These are phyloP conservation scores for Trachelus iudaicus DNA, from an alignment of 2,888 invertebrate genomes.

Conservation along the genomic window DNA sequence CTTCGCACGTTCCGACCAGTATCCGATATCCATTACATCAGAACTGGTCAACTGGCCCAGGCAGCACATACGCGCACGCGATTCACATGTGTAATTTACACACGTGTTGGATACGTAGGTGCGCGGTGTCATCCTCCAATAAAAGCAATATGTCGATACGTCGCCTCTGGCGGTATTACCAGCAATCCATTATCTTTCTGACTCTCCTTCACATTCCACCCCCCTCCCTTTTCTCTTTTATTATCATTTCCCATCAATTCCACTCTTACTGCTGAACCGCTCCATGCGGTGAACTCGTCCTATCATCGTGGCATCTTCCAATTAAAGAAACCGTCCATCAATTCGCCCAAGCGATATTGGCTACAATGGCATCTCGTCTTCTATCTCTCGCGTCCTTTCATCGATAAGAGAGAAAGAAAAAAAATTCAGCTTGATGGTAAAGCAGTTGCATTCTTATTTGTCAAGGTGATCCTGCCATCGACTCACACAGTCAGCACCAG, in stretches of 20 bases:
- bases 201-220: background rate
- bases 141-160: slow-evolving; percentile 14
- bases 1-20: slow-evolving; percentile 14
- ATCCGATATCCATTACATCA: slow-evolving; percentile 42
- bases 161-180: background rate
- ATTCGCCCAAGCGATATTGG: slow-evolving; percentile 12
- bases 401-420: background rate
- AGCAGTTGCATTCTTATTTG: background rate
- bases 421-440: background rate
- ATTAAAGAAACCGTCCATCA: slow-evolving; percentile 34
- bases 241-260: background rate
- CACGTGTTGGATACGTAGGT: slow-evolving; percentile 12
- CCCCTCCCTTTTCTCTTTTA: background rate
- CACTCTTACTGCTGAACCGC: background rate
- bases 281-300: background rate
- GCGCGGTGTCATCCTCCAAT: slow-evolving; percentile 19
- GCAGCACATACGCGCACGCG: slow-evolving; percentile 2
- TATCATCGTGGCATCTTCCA: slow-evolving; percentile 3
- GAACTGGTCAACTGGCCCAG: slow-evolving; percentile 33
- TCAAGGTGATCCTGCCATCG: slow-evolving; percentile 47
- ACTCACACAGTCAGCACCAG: slow-evolving; percentile 51
- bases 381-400: slow-evolving; percentile 14
- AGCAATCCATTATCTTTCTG: background rate
- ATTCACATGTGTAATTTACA: slow-evolving; percentile 17
- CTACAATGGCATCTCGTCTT: slow-evolving; percentile 11